Evolutionary conservation across 2,888 invertebrate species (phyloP).

Genomic region (Epinotia nisella): DNA sequence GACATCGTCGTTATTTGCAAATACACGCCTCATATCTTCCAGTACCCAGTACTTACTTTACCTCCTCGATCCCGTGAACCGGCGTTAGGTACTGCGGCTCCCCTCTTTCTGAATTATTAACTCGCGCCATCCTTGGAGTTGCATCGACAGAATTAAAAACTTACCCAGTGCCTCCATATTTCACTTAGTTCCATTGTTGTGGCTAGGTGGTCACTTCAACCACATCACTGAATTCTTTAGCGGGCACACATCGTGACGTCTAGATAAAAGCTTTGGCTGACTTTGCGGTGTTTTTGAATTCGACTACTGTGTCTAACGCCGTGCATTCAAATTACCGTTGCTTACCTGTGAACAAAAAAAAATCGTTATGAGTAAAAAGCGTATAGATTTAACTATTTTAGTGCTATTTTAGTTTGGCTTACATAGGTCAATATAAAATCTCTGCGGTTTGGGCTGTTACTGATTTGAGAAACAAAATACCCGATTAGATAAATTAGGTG

Average conservation of each 20-base stretch:
- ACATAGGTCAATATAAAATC: too few relatives aligned
- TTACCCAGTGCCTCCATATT: conserved; percentile 33
- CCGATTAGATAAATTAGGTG: too few relatives aligned
- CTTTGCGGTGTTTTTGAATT: not conserved
- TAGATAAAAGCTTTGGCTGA: not conserved
- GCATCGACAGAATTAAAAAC: conserved; percentile 45
- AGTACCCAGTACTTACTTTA: not conserved
- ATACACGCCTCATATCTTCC: conserved; percentile 1
- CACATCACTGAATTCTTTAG: conserved; percentile 4
- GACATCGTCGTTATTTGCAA: not conserved
- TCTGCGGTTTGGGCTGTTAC: too few relatives aligned
- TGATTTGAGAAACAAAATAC: too few relatives aligned
- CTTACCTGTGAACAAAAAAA: conserved; percentile 21
- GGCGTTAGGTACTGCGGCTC: conserved; percentile 16
- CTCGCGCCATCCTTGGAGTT: conserved; percentile 38
- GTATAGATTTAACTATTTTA: too few relatives aligned
- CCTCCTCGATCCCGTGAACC: conserved; percentile 1
- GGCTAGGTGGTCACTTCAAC: conserved; percentile 10
- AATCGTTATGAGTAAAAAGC: too few relatives aligned
- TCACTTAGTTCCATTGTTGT: conserved; percentile 25
- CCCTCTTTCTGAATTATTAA: conserved; percentile 42
- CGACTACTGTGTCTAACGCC: not conserved
- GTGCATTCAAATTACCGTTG: not conserved
- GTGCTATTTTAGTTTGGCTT: too few relatives aligned
- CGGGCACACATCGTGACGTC: not conserved